Percentiles rank a stretch among this genome's conserved stretches.
phyloP scores from a whole-genome alignment of 2,113 vertebrate species.

The Xiphophorus couchianus region DNA sequence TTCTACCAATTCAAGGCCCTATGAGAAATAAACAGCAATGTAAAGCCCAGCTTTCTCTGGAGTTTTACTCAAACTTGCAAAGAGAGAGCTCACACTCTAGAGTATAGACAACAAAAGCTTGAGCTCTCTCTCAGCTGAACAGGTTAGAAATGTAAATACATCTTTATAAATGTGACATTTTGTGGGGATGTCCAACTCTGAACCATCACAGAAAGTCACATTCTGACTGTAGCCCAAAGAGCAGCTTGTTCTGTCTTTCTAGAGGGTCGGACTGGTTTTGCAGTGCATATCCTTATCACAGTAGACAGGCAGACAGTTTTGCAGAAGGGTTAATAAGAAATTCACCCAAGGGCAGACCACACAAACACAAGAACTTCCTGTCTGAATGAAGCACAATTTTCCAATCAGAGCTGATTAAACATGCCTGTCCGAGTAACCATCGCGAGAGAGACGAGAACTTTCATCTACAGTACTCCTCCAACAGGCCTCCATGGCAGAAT shows the following conservation, averaged over 20 bases:
- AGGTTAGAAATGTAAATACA: background rate
- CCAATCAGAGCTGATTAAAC: background rate
- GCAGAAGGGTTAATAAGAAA: background rate
- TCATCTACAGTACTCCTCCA: background rate
- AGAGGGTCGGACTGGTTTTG: background rate
- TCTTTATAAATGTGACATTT: background rate
- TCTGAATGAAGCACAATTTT: constrained; percentile 1
- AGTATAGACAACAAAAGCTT: background rate
- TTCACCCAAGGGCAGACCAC: background rate
- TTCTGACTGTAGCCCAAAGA: background rate
- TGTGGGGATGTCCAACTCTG: background rate
- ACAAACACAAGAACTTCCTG: background rate
- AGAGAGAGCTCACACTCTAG: background rate
- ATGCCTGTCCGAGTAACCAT: background rate
- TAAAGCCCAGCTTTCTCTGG: background rate
- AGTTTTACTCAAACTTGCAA: background rate
- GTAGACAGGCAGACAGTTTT: background rate
- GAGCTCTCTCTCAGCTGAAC: background rate
- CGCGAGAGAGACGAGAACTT: background rate
- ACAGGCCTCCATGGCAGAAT: background rate
- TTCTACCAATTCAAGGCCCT: background rate
- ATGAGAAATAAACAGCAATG: background rate
- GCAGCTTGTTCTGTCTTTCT: background rate
- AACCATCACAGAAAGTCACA: background rate
- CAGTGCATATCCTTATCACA: background rate